phyloP scores from a whole-genome alignment of 1,140 invertebrate species.

The Amyelois transitella region DNA sequence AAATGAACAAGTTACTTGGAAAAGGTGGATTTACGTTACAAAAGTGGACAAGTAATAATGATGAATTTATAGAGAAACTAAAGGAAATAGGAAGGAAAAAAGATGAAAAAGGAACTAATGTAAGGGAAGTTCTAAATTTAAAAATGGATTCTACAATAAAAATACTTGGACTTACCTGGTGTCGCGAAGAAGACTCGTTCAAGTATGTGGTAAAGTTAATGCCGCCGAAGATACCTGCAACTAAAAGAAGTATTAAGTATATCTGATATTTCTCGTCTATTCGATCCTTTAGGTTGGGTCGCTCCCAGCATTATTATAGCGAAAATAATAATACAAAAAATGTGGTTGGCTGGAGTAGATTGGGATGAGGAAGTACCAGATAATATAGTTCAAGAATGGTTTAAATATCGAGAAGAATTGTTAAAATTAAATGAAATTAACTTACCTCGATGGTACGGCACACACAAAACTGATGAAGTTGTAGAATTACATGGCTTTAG shows the following conservation, averaged over 20 bases:
- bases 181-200: not conserved
- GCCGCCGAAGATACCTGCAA: not conserved
- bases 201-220: not conserved
- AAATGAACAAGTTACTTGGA: not conserved
- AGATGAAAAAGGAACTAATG: not conserved
- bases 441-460: slow-evolving; percentile 1
- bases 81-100: not conserved
- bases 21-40: not conserved
- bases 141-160: slow-evolving; percentile 1
- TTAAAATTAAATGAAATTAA: not conserved
- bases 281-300: not conserved
- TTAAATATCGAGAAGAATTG: not conserved
- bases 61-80: not conserved
- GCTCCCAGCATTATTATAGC: not conserved
- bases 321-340: slow-evolving; percentile 2
- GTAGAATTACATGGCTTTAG: not conserved
- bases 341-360: not conserved
- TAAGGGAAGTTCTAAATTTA: not conserved
- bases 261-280: slow-evolving; percentile 1
- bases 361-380: slow-evolving; percentile 1
- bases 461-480: not conserved
- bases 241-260: slow-evolving; percentile 3
- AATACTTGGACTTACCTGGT: slow-evolving; percentile 1
- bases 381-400: not conserved
- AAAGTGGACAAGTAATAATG: not conserved